A percentile compares a stretch with the other conserved stretches of the same genome.
phyloP scores from a whole-genome alignment of 2,888 invertebrate species.

The Drosophila anceps region DNA sequence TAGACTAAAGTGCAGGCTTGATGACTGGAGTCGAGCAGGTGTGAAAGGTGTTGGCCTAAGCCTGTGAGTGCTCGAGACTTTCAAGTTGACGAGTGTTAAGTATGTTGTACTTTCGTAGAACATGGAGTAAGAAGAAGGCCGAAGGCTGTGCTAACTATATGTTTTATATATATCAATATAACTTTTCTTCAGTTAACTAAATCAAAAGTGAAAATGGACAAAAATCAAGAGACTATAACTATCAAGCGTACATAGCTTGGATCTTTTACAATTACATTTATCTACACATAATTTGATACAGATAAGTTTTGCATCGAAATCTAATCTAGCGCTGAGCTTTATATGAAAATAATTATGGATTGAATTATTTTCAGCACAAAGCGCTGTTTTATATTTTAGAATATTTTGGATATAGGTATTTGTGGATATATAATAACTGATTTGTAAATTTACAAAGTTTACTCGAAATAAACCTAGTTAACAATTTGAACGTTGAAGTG shows the following conservation, averaged over 20 bases:
- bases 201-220: no score
- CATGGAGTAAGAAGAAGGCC: not conserved
- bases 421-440: no score
- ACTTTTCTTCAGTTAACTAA: no score
- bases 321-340: not conserved
- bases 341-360: not conserved
- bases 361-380: not conserved
- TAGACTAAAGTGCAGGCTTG: conserved; percentile 2
- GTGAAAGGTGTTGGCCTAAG: not conserved
- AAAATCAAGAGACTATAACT: no score
- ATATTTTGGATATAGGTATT: not conserved
- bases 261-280: not conserved
- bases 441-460: no score
- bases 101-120: no score
- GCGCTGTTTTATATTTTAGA: not conserved
- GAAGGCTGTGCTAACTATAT: no score
- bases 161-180: no score
- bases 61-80: not conserved
- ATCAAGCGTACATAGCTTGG: not conserved
- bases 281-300: no score
- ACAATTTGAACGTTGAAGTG: no score
- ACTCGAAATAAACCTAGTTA: no score
- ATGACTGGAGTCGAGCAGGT: not conserved
- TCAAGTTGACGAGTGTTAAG: not conserved
- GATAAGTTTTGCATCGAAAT: not conserved